Conservation (phyloP, 2,888 invertebrate genomes). For the Coronaproctus castanopsis region DNA sequence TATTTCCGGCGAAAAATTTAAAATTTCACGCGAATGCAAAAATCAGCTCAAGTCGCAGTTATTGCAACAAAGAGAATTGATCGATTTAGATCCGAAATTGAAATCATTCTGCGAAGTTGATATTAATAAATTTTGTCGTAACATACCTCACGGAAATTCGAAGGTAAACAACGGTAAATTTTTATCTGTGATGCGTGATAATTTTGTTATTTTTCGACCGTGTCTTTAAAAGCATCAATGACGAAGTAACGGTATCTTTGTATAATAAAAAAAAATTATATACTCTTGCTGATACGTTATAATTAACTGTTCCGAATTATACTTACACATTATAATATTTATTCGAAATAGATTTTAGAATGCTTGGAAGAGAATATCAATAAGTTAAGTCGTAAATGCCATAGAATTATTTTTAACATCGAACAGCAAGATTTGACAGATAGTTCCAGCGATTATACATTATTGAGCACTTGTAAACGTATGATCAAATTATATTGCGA, state of each 20-base stretch:
- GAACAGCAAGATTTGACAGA: constrained; percentile 72
- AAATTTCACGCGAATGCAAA: constrained; percentile 69
- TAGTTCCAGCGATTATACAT: constrained; percentile 66
- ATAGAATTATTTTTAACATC: constrained; percentile 60
- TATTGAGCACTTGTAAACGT: constrained; percentile 61
- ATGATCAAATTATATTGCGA: constrained; percentile 73
- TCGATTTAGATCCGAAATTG: constrained; percentile 63
- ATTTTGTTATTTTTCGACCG: too few species aligned
- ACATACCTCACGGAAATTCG: background rate
- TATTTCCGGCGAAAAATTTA: constrained; percentile 47
- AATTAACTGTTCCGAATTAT: too few species aligned
- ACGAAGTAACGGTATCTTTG: too few species aligned
- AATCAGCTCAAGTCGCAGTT: constrained; percentile 79
- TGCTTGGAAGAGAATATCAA: constrained; percentile 45
- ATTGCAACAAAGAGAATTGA: constrained; percentile 76
- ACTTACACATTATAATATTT: too few species aligned
- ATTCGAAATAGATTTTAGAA: constrained; percentile 62
- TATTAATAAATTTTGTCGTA: constrained; percentile 46
- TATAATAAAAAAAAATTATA: too few species aligned
- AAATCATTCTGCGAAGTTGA: constrained; percentile 64
- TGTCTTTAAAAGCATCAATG: too few species aligned
- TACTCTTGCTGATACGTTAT: too few species aligned
- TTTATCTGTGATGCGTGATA: too few species aligned
- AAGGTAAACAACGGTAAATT: too few species aligned
- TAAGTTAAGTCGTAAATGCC: constrained; percentile 43